phyloP scores from a whole-genome alignment of 2,888 invertebrate species.

The Pycnomerus fuliginosus region DNA sequence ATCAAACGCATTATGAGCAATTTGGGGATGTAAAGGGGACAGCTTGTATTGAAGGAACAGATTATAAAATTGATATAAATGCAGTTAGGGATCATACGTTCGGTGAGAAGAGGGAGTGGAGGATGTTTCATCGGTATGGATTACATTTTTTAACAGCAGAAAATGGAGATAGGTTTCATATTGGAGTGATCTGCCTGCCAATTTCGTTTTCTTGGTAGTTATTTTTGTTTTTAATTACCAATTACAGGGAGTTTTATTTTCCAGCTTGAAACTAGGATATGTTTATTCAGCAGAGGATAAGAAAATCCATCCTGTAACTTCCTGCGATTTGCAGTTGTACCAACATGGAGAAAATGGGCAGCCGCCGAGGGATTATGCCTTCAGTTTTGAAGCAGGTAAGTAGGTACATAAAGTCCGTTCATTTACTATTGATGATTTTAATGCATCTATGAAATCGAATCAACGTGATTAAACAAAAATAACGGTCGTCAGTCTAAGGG shows the following conservation, averaged over 20 bases:
- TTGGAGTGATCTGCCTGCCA: constrained; percentile 65
- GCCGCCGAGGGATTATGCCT: constrained; percentile 63
- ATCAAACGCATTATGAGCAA: constrained; percentile 77
- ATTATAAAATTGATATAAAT: constrained; percentile 56
- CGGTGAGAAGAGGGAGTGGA: constrained; percentile 65
- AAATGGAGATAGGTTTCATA: constrained; percentile 68
- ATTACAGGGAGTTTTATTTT: constrained; percentile 27
- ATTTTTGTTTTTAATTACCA: constrained; percentile 21
- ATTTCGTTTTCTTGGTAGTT: constrained; percentile 57
- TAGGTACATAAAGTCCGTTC: too few relatives aligned
- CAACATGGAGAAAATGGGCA: constrained; percentile 62
- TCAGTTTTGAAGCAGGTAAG: constrained; percentile 60
- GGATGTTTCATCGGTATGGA: constrained; percentile 66
- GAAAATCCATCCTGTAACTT: constrained; percentile 52
- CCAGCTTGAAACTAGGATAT: constrained; percentile 64
- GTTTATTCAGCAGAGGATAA: constrained; percentile 54
- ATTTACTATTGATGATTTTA: too few relatives aligned
- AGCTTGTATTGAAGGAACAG: constrained; percentile 57
- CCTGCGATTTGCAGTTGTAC: constrained; percentile 59
- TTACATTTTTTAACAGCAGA: constrained; percentile 68
- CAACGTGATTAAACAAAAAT: too few relatives aligned
- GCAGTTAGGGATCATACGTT: constrained; percentile 71
- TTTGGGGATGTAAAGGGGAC: constrained; percentile 63
- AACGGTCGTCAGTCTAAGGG: too few relatives aligned
- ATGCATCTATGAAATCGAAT: too few relatives aligned